Percentiles rank a stretch among this genome's conserved stretches.
phyloP scores from a whole-genome alignment of 2,797 vertebrate genomes.

The Bradypodion ventrale region DNA sequence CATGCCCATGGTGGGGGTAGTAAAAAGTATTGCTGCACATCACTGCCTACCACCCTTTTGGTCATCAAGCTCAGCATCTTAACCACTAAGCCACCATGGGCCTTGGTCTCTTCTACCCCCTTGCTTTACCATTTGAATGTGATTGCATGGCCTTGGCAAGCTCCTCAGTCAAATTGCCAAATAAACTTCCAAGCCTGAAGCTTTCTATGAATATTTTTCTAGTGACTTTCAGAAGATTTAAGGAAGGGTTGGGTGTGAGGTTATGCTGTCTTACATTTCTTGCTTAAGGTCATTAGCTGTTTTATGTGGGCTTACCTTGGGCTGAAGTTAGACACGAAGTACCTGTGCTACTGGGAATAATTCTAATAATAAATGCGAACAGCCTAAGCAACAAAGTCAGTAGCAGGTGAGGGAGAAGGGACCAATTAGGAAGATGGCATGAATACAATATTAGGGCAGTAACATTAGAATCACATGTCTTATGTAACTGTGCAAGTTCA shows the following conservation, averaged over 20 bases:
- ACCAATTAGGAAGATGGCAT: constrained; percentile 9
- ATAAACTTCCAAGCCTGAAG: not conserved
- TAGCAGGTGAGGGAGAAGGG: not conserved
- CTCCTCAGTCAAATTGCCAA: constrained; percentile 27
- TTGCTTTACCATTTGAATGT: constrained; percentile 9
- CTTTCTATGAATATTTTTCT: not conserved
- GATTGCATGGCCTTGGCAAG: constrained; percentile 9
- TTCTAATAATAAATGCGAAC: not conserved
- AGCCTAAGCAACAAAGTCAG: constrained; percentile 5
- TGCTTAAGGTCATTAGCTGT: not conserved
- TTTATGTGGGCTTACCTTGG: constrained; percentile 17
- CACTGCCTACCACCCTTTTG: no score
- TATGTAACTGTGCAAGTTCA: constrained; percentile 13
- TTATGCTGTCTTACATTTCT: constrained; percentile 15
- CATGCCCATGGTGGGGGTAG: no score
- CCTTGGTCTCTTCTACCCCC: no score
- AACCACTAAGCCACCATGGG: no score
- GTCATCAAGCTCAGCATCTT: no score
- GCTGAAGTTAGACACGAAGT: constrained; percentile 30
- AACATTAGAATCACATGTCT: constrained; percentile 3
- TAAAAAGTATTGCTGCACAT: no score
- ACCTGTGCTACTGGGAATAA: constrained; percentile 1
- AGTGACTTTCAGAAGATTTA: not conserved
- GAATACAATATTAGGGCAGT: not conserved
- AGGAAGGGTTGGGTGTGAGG: constrained; percentile 1